Evolutionary conservation across 2,888 invertebrate genomes (phyloP).

Genomic region (Yponomeuta sedellus): DNA sequence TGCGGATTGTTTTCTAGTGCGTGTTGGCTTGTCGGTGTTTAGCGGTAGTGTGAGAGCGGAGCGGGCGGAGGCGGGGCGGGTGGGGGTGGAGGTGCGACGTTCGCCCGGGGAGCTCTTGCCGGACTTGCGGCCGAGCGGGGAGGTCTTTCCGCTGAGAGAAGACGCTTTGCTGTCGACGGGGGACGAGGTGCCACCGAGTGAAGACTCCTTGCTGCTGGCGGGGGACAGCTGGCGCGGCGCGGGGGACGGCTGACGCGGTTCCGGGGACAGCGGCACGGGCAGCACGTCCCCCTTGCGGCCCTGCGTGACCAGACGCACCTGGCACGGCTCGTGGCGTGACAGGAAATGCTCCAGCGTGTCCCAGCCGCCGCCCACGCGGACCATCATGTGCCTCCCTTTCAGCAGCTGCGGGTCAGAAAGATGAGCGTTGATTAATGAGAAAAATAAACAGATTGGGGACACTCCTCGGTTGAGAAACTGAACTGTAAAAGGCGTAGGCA

Average conservation of each 20-base stretch:
- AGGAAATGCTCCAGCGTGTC: conserved; percentile 95
- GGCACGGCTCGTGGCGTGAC: conserved; percentile 90
- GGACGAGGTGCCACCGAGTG: conserved; percentile 15
- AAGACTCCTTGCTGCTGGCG: conserved; percentile 16
- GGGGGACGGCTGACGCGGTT: conserved; percentile 10
- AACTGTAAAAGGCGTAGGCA: too few species aligned
- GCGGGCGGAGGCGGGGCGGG: conserved; percentile 28
- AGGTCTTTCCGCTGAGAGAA: conserved; percentile 44
- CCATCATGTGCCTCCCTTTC: conserved; percentile 96
- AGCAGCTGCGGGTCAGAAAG: conserved; percentile 79
- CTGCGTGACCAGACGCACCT: conserved; percentile 79
- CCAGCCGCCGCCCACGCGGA: conserved; percentile 95
- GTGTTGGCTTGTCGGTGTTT: conserved; percentile 26
- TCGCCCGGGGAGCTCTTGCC: conserved; percentile 33
- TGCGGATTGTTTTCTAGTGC: conserved; percentile 58
- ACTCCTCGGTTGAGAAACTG: background rate
- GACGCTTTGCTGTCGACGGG: conserved; percentile 33
- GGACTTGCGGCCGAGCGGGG: conserved; percentile 35
- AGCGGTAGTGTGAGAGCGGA: conserved; percentile 53
- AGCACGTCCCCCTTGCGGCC: conserved; percentile 46
- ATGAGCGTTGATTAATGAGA: background rate
- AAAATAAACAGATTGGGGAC: background rate
- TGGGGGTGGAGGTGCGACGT: conserved; percentile 49
- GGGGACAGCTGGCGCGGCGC: background rate
- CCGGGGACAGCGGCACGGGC: conserved; percentile 38